Evolutionary conservation across 2,888 invertebrate species (phyloP).

Genomic region (Pharmacophagus antenor): DNA sequence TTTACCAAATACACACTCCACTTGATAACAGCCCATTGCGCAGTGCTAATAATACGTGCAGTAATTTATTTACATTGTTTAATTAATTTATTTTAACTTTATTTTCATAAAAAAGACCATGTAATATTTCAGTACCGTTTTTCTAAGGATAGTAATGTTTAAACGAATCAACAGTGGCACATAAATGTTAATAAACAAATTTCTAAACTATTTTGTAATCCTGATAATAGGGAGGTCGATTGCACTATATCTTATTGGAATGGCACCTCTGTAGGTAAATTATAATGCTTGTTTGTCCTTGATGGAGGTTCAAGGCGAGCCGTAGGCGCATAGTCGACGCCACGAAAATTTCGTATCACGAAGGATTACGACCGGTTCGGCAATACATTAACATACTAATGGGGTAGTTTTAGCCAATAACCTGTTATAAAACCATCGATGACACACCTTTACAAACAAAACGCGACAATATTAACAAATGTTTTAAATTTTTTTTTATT

Average conservation of each 20-base stretch:
- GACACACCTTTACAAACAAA: constrained; percentile 35
- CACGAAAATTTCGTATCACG: constrained; percentile 44
- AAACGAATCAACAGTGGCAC: neutral
- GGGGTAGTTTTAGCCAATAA: constrained; percentile 56
- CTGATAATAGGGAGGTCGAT: constrained; percentile 14
- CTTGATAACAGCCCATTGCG: constrained; percentile 1
- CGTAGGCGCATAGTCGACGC: constrained; percentile 40
- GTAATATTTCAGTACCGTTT: neutral
- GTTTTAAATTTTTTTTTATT: constrained; percentile 8
- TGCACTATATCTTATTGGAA: constrained; percentile 20
- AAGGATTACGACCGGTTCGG: constrained; percentile 54
- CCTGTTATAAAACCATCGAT: constrained; percentile 44
- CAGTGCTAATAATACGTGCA: neutral
- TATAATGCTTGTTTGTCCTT: constrained; percentile 44
- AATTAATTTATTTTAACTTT: neutral
- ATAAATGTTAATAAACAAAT: constrained; percentile 18
- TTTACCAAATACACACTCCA: constrained; percentile 13
- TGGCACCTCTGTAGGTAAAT: constrained; percentile 34
- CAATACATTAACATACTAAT: constrained; percentile 70
- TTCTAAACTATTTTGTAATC: neutral
- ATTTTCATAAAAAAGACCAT: neutral
- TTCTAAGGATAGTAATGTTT: neutral
- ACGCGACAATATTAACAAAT: constrained; percentile 29
- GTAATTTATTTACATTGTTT: neutral
- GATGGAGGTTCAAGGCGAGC: constrained; percentile 46